These are phyloP conservation scores for Melanotaenia nigrans DNA, from an alignment of 2,797 vertebrate genomes.

Conservation along the genomic window DNA sequence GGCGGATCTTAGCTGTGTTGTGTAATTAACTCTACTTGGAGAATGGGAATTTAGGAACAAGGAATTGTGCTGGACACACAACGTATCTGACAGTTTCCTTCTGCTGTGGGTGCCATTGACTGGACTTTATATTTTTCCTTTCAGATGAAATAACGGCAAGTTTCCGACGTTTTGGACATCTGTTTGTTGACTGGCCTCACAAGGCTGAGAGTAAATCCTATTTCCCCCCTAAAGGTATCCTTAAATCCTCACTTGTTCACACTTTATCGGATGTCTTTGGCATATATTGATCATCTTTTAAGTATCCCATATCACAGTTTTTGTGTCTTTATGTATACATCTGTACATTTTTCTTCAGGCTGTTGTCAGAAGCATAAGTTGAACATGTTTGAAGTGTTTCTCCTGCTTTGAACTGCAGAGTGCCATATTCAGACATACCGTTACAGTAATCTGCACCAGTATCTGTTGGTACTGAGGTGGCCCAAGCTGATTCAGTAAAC, in stretches of 20 bases:
- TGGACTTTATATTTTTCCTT: conserved; percentile 25
- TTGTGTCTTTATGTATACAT: no score
- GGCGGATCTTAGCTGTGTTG: not conserved
- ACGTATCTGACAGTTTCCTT: not conserved
- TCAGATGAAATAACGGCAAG: conserved; percentile 98
- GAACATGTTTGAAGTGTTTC: conserved; percentile 15
- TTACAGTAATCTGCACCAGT: conserved; percentile 32
- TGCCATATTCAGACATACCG: conserved; percentile 22
- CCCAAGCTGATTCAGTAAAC: conserved; percentile 38
- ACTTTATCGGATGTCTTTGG: not conserved
- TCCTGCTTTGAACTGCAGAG: conserved; percentile 18
- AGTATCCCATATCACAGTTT: not conserved
- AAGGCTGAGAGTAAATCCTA: conserved; percentile 99
- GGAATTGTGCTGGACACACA: not conserved
- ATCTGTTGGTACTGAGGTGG: conserved; percentile 28
- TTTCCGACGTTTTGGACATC: conserved; percentile 97
- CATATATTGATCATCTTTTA: no score
- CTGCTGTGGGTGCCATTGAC: not conserved
- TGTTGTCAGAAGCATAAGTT: conserved; percentile 31
- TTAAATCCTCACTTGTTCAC: not conserved
- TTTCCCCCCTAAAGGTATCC: conserved; percentile 97
- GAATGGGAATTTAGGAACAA: not conserved
- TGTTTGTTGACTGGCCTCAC: conserved; percentile 99
- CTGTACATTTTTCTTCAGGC: conserved; percentile 10
- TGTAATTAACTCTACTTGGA: not conserved